phyloP scores from a whole-genome alignment of 2,888 invertebrate genomes.

The Agrilus biguttatus region DNA sequence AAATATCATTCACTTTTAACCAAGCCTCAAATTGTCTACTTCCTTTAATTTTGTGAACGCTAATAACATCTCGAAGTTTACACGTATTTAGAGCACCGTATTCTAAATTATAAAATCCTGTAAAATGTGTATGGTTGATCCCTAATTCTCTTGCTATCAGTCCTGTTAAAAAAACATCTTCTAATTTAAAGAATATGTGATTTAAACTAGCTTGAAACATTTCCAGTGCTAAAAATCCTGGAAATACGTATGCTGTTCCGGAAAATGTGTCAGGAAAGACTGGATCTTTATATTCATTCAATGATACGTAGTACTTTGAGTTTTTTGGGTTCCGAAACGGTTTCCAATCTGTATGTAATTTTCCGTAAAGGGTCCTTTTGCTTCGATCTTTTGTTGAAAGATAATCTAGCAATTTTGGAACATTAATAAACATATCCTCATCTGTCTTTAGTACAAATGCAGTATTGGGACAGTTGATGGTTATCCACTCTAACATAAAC shows the following conservation, averaged over 20 bases:
- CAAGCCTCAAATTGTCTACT: no score
- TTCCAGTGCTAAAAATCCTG: conserved; percentile 55
- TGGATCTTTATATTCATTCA: conserved; percentile 54
- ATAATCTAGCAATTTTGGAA: conserved; percentile 55
- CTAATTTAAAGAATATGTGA: conserved; percentile 65
- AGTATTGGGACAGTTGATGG: conserved; percentile 59
- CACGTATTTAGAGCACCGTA: no score
- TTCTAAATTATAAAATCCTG: conserved; percentile 56
- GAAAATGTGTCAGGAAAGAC: conserved; percentile 86
- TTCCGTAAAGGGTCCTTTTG: conserved; percentile 62
- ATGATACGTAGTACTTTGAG: conserved; percentile 82
- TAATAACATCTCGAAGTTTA: no score
- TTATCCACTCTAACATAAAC: conserved; percentile 69
- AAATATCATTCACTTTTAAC: no score
- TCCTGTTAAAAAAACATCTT: conserved; percentile 87
- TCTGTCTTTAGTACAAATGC: conserved; percentile 70
- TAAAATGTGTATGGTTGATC: conserved; percentile 53
- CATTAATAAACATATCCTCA: conserved; percentile 82
- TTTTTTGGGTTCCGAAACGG: conserved; percentile 68
- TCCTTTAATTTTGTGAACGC: no score
- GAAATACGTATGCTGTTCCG: conserved; percentile 80
- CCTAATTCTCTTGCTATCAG: conserved; percentile 64
- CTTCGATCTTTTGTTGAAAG: conserved; percentile 45
- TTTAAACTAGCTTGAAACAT: conserved; percentile 56
- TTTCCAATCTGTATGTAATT: conserved; percentile 70